Conservation (phyloP, 2,797 vertebrate species). For the Sus cebifrons region DNA sequence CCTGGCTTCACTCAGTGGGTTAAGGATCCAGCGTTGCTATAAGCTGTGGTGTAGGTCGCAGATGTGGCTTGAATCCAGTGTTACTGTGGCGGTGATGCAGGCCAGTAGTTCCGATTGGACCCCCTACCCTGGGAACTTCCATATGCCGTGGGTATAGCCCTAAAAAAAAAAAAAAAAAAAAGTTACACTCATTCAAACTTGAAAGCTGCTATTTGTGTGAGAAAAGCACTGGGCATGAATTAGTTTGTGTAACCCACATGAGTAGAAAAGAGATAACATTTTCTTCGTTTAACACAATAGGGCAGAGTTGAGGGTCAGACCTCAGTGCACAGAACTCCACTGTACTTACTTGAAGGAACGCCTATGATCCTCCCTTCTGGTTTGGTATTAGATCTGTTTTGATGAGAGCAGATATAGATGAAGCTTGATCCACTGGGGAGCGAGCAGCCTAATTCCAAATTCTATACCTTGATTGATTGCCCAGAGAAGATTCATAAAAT, state of each 20-base stretch:
- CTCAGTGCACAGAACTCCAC: not conserved
- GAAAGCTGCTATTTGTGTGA: not conserved
- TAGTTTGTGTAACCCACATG: not conserved
- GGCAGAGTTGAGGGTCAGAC: not conserved
- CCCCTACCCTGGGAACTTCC: no score
- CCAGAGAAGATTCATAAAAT: constrained; percentile 51
- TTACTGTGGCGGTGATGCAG: no score
- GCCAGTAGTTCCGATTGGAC: no score
- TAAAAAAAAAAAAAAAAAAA: not conserved
- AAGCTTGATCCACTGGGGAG: not conserved
- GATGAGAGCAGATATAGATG: not conserved
- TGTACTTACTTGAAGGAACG: not conserved
- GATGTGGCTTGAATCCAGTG: no score
- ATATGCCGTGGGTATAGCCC: no score
- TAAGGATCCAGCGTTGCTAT: no score
- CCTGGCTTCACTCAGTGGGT: no score
- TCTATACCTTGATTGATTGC: constrained; percentile 1
- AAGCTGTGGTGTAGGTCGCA: no score
- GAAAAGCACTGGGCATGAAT: not conserved
- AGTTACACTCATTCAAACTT: not conserved
- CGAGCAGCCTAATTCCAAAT: constrained; percentile 17
- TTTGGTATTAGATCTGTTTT: not conserved
- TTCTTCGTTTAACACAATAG: not conserved
- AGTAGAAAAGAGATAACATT: not conserved
- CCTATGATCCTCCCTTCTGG: not conserved